Evolutionary conservation across 2,888 invertebrate species (phyloP).

Genomic region (Drosophila cracens): DNA sequence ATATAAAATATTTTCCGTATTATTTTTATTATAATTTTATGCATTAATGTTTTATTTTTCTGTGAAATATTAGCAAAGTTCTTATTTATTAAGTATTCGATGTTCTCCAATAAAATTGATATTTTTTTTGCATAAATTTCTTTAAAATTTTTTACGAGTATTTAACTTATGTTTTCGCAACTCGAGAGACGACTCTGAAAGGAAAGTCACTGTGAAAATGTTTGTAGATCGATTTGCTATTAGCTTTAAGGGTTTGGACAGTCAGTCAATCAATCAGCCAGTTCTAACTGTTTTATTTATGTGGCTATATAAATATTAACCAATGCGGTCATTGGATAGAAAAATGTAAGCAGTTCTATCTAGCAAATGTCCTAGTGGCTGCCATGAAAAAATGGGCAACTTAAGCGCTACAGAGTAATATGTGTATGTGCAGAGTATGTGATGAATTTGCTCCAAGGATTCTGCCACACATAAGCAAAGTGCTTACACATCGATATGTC

Average conservation of each 20-base stretch:
- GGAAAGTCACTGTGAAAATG: not conserved
- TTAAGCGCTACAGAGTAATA: not conserved
- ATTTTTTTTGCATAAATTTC: too few species aligned
- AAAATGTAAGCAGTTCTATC: not conserved
- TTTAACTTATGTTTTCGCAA: not conserved
- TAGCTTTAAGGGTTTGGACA: not conserved
- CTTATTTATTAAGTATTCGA: too few species aligned
- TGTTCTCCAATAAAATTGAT: too few species aligned
- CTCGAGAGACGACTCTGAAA: not conserved
- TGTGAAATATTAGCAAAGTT: too few species aligned
- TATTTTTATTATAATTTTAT: too few species aligned
- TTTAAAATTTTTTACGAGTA: too few species aligned
- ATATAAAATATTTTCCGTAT: too few species aligned
- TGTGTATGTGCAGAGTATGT: not conserved
- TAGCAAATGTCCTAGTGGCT: not conserved
- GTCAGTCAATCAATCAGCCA: not conserved
- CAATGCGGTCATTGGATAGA: not conserved
- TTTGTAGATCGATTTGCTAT: not conserved
- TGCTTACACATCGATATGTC: slow-evolving; percentile 58
- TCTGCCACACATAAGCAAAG: slow-evolving; percentile 14
- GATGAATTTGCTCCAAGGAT: not conserved
- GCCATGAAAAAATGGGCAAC: not conserved
- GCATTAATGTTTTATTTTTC: too few species aligned
- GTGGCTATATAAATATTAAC: not conserved
- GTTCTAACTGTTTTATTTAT: not conserved